phyloP scores from a whole-genome alignment of 2,888 invertebrate genomes.

The Drosophila kanekoi region DNA sequence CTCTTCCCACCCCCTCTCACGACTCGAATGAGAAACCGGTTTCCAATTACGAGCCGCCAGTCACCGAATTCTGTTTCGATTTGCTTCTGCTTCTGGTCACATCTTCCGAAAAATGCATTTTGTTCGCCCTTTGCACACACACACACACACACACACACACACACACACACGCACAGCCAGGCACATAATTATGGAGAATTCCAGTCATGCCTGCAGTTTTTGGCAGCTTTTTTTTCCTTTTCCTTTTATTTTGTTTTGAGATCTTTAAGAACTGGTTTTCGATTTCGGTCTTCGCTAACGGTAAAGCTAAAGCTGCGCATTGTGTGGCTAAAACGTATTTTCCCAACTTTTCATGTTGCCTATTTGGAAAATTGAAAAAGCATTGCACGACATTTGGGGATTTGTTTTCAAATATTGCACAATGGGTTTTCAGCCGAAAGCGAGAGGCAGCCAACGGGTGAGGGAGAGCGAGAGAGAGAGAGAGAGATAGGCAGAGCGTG shows the following conservation, averaged over 20 bases:
- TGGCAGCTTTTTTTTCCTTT: constrained; percentile 29
- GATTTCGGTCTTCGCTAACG: constrained; percentile 24
- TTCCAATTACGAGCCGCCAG: constrained; percentile 21
- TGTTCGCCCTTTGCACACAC: constrained; percentile 41
- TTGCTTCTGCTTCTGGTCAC: constrained; percentile 23
- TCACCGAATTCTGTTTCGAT: constrained; percentile 39
- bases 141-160: neutral
- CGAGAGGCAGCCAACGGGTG: neutral
- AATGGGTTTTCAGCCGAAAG: constrained; percentile 14
- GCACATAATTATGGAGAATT: constrained; percentile 37
- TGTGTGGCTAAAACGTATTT: constrained; percentile 39
- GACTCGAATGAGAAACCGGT: constrained; percentile 38
- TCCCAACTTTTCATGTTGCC: constrained; percentile 70
- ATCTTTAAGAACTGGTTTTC: constrained; percentile 47
- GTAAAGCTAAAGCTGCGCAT: constrained; percentile 20
- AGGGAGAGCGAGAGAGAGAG: neutral
- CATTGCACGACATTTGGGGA: constrained; percentile 67
- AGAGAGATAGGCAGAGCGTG: neutral
- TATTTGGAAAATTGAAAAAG: constrained; percentile 72
- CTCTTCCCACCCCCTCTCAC: neutral
- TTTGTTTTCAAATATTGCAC: constrained; percentile 45
- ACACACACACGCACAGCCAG: neutral
- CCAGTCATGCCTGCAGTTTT: constrained; percentile 54
- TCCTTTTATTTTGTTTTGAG: constrained; percentile 6
- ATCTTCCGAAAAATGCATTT: constrained; percentile 42